Base-by-base conservation (phyloP, 2,888 invertebrate genomes). In the Pachliopta kotzebuea region DNA sequence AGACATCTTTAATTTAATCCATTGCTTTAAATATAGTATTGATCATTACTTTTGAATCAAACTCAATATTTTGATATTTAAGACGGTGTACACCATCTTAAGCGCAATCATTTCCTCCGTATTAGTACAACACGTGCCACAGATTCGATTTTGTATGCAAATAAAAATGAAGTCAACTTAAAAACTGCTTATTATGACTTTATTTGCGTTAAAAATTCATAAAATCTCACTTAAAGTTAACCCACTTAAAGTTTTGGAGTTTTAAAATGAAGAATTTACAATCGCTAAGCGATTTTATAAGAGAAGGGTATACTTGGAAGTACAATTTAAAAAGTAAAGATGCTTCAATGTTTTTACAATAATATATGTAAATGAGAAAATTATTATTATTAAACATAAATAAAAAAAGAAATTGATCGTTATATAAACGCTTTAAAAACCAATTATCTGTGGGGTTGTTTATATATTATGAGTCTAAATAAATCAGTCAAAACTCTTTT, bases 181-280 rank as follows among this genome's bases (percentile, higher is more conserved):
- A 90, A 89, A 80, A 86, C 81, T 77, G 77, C 85, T 89, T 90
- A 88, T 89, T 87, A 88, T 89, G 88, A 86, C 87, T 88, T 88
- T 88, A 89, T 87, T 80, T 74, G 79, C 79, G 68, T 87, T 86
- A 86, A 89, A 86, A 87, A 86, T 89, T 85, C 85, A 84, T 90
- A 86, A 90, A 86, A 84, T 86, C 89, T 89, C 88, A 90, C 83
- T 89, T 86, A 88, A 76, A 75, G 69, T 62, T 74, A 68, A 80
- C 83, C 84, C 84, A 85, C 83, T 80, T 82, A 75, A 78, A 79
- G 80, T 77, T 81, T 75, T 79, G 75, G 80, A 80, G 85, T 84
- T 85, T 90, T 89, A 88, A 90, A 90, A 80, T 88, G 77, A 80
- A 75, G 85, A 89, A 88, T 77, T 84, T 88, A 90, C 84, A 83